Evolutionary conservation across 1,140 invertebrate species (phyloP), one percentile per base, ranked within the genome.

Genomic region (Brachionus asplanchnoidis): DNA sequence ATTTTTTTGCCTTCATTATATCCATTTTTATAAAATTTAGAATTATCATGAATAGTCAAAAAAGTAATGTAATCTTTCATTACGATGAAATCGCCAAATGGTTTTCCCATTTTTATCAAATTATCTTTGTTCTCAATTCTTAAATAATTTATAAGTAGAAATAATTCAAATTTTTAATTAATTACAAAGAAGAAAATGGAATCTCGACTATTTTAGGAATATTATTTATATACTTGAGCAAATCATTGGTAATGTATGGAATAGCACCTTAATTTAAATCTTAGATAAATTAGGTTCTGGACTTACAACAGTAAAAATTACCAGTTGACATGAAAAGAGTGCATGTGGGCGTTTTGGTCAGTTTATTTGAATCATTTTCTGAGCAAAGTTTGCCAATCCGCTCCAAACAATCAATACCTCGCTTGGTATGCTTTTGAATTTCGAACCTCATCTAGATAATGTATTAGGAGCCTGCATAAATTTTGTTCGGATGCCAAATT

Each of bases 351-450:
- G 79, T 82, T 44, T 60, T 60, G 12, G 42, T 23, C 12, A 17
- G 0, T 40, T 65, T 36, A 44, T 26, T 77, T 12, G 20, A 7
- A 28, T 77, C 73, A 77, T 77, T 68, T 23, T 68, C 79, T 12
- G 53, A 68, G 5, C 32, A 68, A n/a, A 82, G 40, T 17, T 60
- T 68, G 5, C 79, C 79, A 9, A 82, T 11, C 5, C 53, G 53
- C 32, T 82, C 79, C n/a, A 82, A 68, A 36, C 79, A 82, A 28
- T 68, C 79, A 82, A 82, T 60, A 68, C 79, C 79, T 65, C 79
- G 79, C 40, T 82, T 82, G 65, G 53, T 82, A 68, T 68, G 79
- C 12, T 68, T 60, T 60, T 68, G 65, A 40, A 82, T 68, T 36
- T 82, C 79, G 20, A 82, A 82, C 42, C 79, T 60, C 79, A 82